Base-by-base conservation (phyloP, 1,140 invertebrate genomes). In the Temnothorax nylanderi region DNA sequence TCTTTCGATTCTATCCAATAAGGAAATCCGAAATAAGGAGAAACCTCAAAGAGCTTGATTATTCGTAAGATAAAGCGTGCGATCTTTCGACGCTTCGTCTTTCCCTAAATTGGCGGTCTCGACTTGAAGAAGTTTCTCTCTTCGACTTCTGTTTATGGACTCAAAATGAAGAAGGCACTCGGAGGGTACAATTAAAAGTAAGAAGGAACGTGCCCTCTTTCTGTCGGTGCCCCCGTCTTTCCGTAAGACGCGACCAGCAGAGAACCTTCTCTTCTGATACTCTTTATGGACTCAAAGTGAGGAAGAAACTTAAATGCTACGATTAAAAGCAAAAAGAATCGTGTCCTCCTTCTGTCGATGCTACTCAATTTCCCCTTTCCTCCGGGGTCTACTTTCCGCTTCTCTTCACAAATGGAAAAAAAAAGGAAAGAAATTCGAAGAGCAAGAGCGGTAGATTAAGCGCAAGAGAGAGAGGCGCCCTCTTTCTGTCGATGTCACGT, bases 251-350 rank as follows among this genome's bases (percentile, higher is more conserved):
- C 16, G 51, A 60, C 7, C 2, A 26, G 41, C 37, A 60, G 21
- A 34, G 32, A 74, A 34, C 16, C 11, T 47, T 60, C 26, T 47
- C 34, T 18, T 47, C 26, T 49, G 69, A 56, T 84, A 54, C 69
- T 84, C 54, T 74, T 84, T 60, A 74, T 67, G 44, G 26, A 13
- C 18, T 49, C 44, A n/a, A 56, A 44, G 62, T n/a, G 16, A 81
- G 21, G 51, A 71, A 62, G 32, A 84, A 67, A 74, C 26, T 78
- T 81, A 62, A 71, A 75, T 10, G 54, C 26, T 49, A 37, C 8
- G 71, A 60, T 84, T 60, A 60, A 75, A 84, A 84, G 71, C 32
- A 84, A 84, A 74, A 82, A 82, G 54, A 58, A 21, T 18, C 54
- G 13, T 62, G 69, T 11, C 54, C 69, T 84, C 26, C 51, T 74